Evolutionary conservation across 2,113 vertebrate genomes (phyloP), one percentile per base, ranked within the genome.

Genomic region (Cygnus buccinator): DNA sequence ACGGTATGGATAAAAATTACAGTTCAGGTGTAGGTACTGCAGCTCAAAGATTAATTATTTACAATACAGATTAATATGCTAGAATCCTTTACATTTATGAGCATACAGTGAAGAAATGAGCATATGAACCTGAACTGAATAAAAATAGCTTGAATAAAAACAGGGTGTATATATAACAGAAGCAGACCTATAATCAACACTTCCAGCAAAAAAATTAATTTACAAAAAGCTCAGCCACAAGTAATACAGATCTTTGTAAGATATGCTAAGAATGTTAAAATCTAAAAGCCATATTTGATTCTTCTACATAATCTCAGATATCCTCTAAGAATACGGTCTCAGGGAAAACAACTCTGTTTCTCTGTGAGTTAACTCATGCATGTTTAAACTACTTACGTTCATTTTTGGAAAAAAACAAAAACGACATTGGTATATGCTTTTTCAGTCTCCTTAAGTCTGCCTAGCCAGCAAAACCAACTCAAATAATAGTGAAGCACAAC

Each of bases 41-140:
- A 88, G 73, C 79, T 96, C 90, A 76, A 81, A 43, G 20, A 84
- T 86, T 93, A 84, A 92, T 87, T 90, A 94, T 89, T 92, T 74
- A 97, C 73, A 93, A 78, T 9, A 65, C 39, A 77, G 83, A 92
- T 92, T 72, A 94, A 96, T 92, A 89, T 41, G 26, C 35, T 87
- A 26, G 31, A n/a, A 78, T 81, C 62, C 76, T 92, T 82, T 84
- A 81, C 2, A 1, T 75, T 86, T 75, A 75, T 61, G 44, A 94
- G 54, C 90, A 74, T 22, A 48, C 20, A 81, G n/a, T 31, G 35
- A 89, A 75, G 52, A 96, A 90, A 31, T 65, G 35, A 15, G 81
- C 28, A 29, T 26, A 83, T 35, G 29, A 93, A 66, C 48, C 52
- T 84, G 66, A 66, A 62, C 26, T 29, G 83, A 91, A 74, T 52